Evolutionary conservation across 2,888 invertebrate genomes (phyloP).

Genomic region (Limenitis camilla): DNA sequence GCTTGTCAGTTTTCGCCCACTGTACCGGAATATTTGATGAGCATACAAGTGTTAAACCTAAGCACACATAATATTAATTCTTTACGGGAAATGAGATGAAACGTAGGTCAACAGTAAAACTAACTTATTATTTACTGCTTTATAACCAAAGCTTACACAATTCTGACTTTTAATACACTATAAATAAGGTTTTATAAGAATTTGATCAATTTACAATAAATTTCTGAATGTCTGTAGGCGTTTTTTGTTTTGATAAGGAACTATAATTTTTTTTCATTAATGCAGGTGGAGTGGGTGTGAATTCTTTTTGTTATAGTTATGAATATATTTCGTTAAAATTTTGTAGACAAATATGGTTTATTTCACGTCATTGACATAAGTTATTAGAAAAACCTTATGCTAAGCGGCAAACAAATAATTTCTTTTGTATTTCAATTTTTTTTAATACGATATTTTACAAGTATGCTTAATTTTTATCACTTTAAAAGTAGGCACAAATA

Average conservation of each 20-base stretch:
- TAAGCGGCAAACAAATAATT: not conserved
- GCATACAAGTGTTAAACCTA: slow-evolving; percentile 44
- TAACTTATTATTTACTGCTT: slow-evolving; percentile 23
- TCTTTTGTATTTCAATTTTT: no score
- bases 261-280: slow-evolving; percentile 46
- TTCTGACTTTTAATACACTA: slow-evolving; percentile 25
- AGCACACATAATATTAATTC: slow-evolving; percentile 46
- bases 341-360: not conserved
- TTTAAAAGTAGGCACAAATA: no score
- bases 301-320: slow-evolving; percentile 46
- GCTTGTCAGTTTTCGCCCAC: slow-evolving; percentile 10
- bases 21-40: slow-evolving; percentile 38
- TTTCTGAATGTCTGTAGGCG: slow-evolving; percentile 42
- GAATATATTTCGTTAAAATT: slow-evolving; percentile 36
- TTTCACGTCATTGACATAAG: slow-evolving; percentile 3
- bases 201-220: slow-evolving; percentile 30
- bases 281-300: slow-evolving; percentile 53
- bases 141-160: slow-evolving; percentile 18
- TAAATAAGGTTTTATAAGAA: not conserved
- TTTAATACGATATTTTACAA: not conserved
- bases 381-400: not conserved
- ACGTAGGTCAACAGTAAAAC: slow-evolving; percentile 42
- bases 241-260: slow-evolving; percentile 55
- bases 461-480: no score
- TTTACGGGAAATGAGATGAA: slow-evolving; percentile 51